Evolutionary conservation across 2,888 invertebrate species (phyloP).

Genomic region (Acleris literana): DNA sequence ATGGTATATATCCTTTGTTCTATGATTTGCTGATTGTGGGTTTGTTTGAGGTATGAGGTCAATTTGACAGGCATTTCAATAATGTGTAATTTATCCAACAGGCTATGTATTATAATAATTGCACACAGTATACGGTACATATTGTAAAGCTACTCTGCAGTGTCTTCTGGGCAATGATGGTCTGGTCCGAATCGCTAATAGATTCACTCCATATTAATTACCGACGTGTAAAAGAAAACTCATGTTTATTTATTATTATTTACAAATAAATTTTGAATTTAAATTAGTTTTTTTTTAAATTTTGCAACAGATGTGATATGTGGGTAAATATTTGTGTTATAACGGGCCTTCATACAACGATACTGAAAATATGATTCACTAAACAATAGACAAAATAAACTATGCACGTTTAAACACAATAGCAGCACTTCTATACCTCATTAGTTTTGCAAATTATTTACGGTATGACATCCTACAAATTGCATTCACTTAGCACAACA

Average conservation of each 20-base stretch:
- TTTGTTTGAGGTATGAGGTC: too few species aligned
- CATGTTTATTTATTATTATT: too few species aligned
- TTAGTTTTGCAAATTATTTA: slow-evolving; percentile 34
- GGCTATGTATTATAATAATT: too few species aligned
- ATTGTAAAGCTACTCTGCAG: not conserved
- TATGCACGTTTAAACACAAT: slow-evolving; percentile 30
- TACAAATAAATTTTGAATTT: too few species aligned
- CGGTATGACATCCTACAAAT: slow-evolving; percentile 35
- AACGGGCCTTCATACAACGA: slow-evolving; percentile 4
- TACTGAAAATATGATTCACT: slow-evolving; percentile 6
- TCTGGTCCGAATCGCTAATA: too few species aligned
- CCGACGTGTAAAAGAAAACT: too few species aligned
- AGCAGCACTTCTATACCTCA: slow-evolving; percentile 6
- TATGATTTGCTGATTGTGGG: not conserved
- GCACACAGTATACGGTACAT: too few species aligned
- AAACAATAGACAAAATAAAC: slow-evolving; percentile 22
- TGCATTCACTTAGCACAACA: slow-evolving; percentile 34
- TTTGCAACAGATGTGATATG: not conserved
- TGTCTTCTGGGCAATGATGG: too few species aligned
- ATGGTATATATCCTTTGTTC: not conserved
- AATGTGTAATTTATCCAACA: too few species aligned
- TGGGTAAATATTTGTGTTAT: not conserved
- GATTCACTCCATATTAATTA: too few species aligned
- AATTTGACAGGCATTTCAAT: too few species aligned
- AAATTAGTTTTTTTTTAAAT: too few species aligned